Base-by-base conservation (phyloP, 2,797 vertebrate genomes). In the Phoebastria nigripes region DNA sequence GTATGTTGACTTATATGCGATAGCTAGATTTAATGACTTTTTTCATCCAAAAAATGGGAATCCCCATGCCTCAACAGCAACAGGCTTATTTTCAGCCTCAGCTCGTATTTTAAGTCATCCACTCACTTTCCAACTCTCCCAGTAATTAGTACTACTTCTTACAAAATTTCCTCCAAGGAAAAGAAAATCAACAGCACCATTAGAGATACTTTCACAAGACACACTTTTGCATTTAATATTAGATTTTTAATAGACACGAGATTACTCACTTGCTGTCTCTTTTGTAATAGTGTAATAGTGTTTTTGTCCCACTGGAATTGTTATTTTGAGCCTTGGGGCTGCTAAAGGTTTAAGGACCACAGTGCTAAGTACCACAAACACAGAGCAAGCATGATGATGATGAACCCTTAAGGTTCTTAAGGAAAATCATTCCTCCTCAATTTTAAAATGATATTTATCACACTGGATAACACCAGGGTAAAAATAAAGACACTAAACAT, bases 171-270 rank as follows among this genome's bases (percentile, higher is more conserved):
- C 78, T 76, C 67, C 49, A 47, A 93, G 69, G 46, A 47, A 29
- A 39, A 52, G 55, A 80, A 70, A 93, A 86, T 74, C 90, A 91
- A 89, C 88, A 89, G 81, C 41, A 46, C 49, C 19, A 74, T 89
- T 82, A 95, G 44, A 93, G 81, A 82, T 51, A 65, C 39, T 78
- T 89, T 61, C 67, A 85, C 7, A 85, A 77, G 78, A 80, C 63
- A 84, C n/a, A 91, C 20, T 90, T 93, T 51, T 85, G 74, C 81
- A 92, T 89, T 92, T 90, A 82, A 47, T 89, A 89, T 92, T 87
- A 94, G 52, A 61, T 82, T 96, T 94, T 93, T 90, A 93, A 90
- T 56, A 91, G 90, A 71, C 26, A 67, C 54, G 89, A 94, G 86
- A 94, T 73, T 90, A 94, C 62, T 85, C 77, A 71, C 56, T 94